Evolutionary conservation across 2,888 invertebrate genomes (phyloP).

Genomic region (Dorcus parallelipipedus): DNA sequence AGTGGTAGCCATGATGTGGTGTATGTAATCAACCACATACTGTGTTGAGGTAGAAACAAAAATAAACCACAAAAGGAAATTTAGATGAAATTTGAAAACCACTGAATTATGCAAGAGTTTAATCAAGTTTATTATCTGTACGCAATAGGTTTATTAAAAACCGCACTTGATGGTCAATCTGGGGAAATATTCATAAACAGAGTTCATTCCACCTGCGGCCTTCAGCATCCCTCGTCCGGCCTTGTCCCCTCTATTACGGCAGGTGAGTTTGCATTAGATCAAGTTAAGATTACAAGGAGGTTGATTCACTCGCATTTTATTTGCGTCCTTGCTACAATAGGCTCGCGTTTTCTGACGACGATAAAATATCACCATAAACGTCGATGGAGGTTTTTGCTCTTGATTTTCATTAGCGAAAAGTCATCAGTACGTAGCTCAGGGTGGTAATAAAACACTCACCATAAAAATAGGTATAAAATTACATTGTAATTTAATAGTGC

Average conservation of each 20-base stretch:
- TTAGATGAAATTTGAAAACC: too few relatives aligned
- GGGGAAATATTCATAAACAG: constrained; percentile 1
- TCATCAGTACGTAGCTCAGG: not conserved
- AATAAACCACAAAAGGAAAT: too few relatives aligned
- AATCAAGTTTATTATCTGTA: constrained; percentile 2
- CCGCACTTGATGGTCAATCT: not conserved
- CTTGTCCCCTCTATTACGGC: constrained; percentile 25
- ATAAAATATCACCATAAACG: constrained; percentile 2
- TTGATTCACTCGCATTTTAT: constrained; percentile 14
- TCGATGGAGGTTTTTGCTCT: constrained; percentile 6
- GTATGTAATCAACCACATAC: too few relatives aligned
- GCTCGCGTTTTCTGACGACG: constrained; percentile 7
- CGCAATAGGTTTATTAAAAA: not conserved
- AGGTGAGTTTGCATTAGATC: constrained; percentile 19
- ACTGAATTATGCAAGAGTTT: not conserved
- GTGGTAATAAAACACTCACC: not conserved
- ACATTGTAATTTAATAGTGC: not conserved
- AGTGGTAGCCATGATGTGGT: too few relatives aligned
- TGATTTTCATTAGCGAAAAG: not conserved
- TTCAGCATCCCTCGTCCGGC: constrained; percentile 27
- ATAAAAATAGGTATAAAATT: not conserved
- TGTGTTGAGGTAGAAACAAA: too few relatives aligned
- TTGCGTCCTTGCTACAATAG: constrained; percentile 12
- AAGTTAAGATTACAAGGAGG: constrained; percentile 11
- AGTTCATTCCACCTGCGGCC: constrained; percentile 28